Evolutionary conservation across 2,113 vertebrate genomes (phyloP).

Genomic region (Anarrhichthys ocellatus): DNA sequence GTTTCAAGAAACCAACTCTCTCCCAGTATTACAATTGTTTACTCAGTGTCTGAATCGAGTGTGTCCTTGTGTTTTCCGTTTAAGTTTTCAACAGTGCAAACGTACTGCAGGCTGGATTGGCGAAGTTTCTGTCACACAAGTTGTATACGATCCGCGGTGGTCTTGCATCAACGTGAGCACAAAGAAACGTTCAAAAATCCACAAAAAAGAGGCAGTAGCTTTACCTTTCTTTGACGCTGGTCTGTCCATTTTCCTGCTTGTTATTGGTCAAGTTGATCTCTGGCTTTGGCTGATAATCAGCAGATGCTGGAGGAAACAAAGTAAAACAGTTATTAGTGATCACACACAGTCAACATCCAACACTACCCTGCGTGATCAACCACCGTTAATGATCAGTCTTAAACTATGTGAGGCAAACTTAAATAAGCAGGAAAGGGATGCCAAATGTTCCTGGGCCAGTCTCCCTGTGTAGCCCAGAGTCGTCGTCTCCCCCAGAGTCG

Average conservation of each 20-base stretch:
- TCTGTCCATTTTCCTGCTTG: conserved; percentile 72
- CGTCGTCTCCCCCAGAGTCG: too few relatives aligned
- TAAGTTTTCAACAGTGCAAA: conserved; percentile 48
- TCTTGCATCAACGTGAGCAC: conserved; percentile 10
- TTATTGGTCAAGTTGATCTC: conserved; percentile 67
- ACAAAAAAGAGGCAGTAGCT: neutral
- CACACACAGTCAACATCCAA: conserved; percentile 1
- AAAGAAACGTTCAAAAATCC: neutral
- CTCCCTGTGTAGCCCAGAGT: conserved; percentile 3
- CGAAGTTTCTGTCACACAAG: conserved; percentile 19
- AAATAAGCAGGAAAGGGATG: neutral
- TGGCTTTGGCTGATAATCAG: conserved; percentile 60
- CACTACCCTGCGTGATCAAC: neutral
- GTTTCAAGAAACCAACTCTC: conserved; percentile 35
- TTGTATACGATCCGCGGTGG: conserved; percentile 32
- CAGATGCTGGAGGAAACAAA: conserved; percentile 49
- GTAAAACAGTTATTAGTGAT: conserved; percentile 7
- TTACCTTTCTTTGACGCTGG: conserved; percentile 73
- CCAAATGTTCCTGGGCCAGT: neutral
- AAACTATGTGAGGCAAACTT: neutral
- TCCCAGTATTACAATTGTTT: conserved; percentile 25
- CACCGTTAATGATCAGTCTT: neutral
- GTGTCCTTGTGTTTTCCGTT: conserved; percentile 45
- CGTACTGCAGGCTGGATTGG: conserved; percentile 25
- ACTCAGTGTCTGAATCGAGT: neutral